Evolutionary conservation across 2,888 invertebrate genomes (phyloP), one percentile per base, ranked within the genome.

Genomic region (Anorthoa munda): DNA sequence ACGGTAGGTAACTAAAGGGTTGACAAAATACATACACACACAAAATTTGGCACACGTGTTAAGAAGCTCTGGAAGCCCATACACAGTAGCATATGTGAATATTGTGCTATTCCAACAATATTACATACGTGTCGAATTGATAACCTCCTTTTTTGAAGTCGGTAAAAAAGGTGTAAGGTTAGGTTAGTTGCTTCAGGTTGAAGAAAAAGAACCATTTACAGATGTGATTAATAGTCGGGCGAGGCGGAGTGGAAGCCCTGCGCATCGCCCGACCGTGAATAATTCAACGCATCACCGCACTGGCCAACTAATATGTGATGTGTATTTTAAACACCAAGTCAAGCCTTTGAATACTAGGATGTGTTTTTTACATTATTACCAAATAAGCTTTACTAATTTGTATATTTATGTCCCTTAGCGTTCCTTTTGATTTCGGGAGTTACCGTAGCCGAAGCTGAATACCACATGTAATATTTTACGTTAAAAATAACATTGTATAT

Each of bases 181-280:
- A 31, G 31, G 31, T 39, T 39, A 39, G 39, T 83, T 81, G 70
- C 74, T 39, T 75, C 69, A 77, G 76, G 77, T 82, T 81, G 72
- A 85, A 87, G 82, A 81, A 89, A 86, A 87, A 75, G 86, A 81
- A 86, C 81, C 75, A 81, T 31, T 31, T 87, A 86, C 86, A 79
- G 75, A 75, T 80, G 79, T 85, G 85, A 90, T 93, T 92, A 91
- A 90, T 93, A 93, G 93, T 93, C 91, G 86, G 83, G 84, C 77
- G 85, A 83, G 85, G 84, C 76, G 73, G 77, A 90, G 84, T 88
- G 86, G 86, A 87, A 87, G 89, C 87, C 87, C 86, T 80, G 84
- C 82, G 81, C 85, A 9, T 39, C 85, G 86, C 39, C 80, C 82
- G 79, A 72, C 79, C 83, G 87, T 93, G 92, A 92, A 92, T 93